Percentiles rank a stretch among this genome's conserved stretches.
These are phyloP conservation scores for Torymus texanus DNA, from an alignment of 2,888 invertebrate species.

Conservation along the genomic window DNA sequence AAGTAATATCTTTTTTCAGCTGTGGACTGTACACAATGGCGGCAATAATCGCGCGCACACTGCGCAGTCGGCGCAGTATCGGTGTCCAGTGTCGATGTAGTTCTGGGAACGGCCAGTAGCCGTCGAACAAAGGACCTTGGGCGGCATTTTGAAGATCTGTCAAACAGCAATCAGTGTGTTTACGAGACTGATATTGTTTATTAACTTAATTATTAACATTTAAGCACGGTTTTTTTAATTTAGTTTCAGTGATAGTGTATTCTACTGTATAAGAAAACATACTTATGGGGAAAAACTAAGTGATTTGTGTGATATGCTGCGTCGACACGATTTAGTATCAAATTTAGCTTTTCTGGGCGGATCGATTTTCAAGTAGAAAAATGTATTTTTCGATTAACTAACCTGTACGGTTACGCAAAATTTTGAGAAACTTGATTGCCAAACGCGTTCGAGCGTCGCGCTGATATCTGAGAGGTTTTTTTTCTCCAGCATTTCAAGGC, in stretches of 20 bases:
- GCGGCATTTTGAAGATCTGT: slow-evolving; percentile 52
- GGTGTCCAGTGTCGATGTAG: not conserved
- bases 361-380: slow-evolving; percentile 26
- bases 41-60: too few species aligned
- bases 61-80: too few species aligned
- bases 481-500: not conserved
- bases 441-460: too few species aligned
- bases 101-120: slow-evolving; percentile 14
- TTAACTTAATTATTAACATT: slow-evolving; percentile 7
- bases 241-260: not conserved
- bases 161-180: slow-evolving; percentile 31
- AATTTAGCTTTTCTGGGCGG: slow-evolving; percentile 14
- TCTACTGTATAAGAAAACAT: not conserved
- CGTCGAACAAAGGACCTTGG: slow-evolving; percentile 27
- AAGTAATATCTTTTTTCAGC: not conserved
- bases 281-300: slow-evolving; percentile 18
- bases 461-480: too few species aligned
- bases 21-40: too few species aligned
- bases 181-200: slow-evolving; percentile 25
- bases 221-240: not conserved
- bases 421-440: too few species aligned
- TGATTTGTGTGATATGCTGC: slow-evolving; percentile 8
- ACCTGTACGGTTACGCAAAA: too few species aligned
- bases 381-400: not conserved
- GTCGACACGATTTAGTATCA: not conserved